Base-by-base conservation (phyloP, 53 echinoderm and acorn worm genomes). In the Paelopatides confundens region DNA sequence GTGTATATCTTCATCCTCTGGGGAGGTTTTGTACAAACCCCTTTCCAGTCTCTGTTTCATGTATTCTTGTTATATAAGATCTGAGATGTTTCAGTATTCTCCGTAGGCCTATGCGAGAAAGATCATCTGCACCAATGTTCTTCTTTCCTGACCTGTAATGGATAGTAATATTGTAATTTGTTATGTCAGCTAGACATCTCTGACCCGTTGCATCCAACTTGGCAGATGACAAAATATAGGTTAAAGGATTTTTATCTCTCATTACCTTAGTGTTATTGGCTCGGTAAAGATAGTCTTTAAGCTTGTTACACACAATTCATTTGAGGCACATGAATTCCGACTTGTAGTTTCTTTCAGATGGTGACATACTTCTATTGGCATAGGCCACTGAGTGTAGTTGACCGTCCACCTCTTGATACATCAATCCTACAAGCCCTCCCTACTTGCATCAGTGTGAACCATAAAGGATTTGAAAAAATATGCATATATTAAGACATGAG, bases 241-340 rank as follows among this genome's bases (percentile, higher is more conserved):
- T 92, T 6, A 92, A 46, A 8, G 89, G 93, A 23, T 92, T 92
- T 50, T 92, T 92, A 36, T 92, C 93, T 0, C 89, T 92, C 86
- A 89, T 83, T 17, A 92, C 86, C 52, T 71, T 53, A 10, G 71
- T 82, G n/a, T 77, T 51, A 18, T 86, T 79, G 13, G 86, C 85
- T 82, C 63, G 63, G 38, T 92, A 92, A 10, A 92, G 35, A 26
- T 92, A 92, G 38, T 92, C 88, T 26, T 39, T 47, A 47, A 92
- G 88, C 30, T 90, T 90, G 5, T 93, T 90, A 21, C 86, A 82
- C 34, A 93, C 74, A 0, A 86, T 87, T 90, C 93, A 93, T 66
- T 93, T 93, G 17, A 92, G 51, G 0, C 86, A 79, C 28, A 92
- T 63, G 69, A 76, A 92, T 23, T 92, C 92, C 17, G 47, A 30